Evolutionary conservation across 2,113 vertebrate species (phyloP), one percentile per base, ranked within the genome.

Genomic region (Oncorhynchus keta): DNA sequence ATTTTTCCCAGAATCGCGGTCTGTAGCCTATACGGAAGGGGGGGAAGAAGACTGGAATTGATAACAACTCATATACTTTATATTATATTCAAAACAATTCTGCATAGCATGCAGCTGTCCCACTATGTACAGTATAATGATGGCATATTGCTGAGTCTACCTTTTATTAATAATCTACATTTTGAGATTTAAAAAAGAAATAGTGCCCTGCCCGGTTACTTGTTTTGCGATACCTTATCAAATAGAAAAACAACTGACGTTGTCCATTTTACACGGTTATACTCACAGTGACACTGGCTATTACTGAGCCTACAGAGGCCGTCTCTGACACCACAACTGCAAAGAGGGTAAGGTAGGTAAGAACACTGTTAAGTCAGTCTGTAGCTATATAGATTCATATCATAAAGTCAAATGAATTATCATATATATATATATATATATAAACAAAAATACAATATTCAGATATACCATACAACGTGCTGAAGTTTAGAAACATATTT

Each of bases 11-110:
- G 93, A 89, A 86, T 99, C 98, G 1, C 62, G 64, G 0, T 99
- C 98, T 1, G 20, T 89, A 77, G 96, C 97, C 98, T 99, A 77
- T 71, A 30, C 5, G n/a, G 22, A 16, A 24, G 4, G 20, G 20
- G 20, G 2, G 18, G 28, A 22, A n/a, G 20, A 14, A 76, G 14
- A 57, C 51, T 61, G 20, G 1, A 22, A 9, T 22, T 61, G 14
- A 51, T 14, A 18, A 24, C n/a, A 24, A 62, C 5, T 62, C 59
- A 62, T 62, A 14, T 14, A 51, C 4, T 51, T 51, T 51, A 51
- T 16, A 16, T 14, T 51, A 16, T 3, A 35, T 35, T 35, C 1
- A 35, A 35, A 35, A 35, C 0, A 4, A 32, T 2, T 3, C 4
- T 51, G 14, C 14, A 26, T 16, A 16, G 0, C 24, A 12, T 13